phyloP scores from a whole-genome alignment of 2,797 vertebrate genomes.

The Notoglanidium macrostoma region DNA sequence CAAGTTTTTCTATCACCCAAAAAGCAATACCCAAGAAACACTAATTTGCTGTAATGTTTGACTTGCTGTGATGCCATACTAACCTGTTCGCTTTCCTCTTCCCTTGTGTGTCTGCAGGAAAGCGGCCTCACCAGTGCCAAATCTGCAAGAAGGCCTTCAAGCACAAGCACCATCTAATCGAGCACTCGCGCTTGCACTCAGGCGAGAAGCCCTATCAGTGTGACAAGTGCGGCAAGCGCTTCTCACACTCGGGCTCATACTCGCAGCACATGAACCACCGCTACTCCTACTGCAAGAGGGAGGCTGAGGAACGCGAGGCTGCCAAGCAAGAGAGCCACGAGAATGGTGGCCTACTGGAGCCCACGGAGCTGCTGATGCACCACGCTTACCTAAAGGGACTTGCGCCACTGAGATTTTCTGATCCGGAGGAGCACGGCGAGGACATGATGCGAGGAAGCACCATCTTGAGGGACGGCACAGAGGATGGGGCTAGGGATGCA shows the following conservation, averaged over 20 bases:
- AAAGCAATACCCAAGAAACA: not conserved
- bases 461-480: slow-evolving; percentile 65
- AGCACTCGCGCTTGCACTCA: slow-evolving; percentile 95
- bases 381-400: slow-evolving; percentile 90
- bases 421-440: slow-evolving; percentile 87
- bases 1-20: not conserved
- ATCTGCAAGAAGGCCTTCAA: slow-evolving; percentile 99
- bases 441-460: slow-evolving; percentile 52
- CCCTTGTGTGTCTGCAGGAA: slow-evolving; percentile 81
- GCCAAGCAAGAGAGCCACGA: slow-evolving; percentile 87
- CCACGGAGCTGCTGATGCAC: slow-evolving; percentile 90
- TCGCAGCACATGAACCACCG: slow-evolving; percentile 99
- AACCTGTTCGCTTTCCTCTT: slow-evolving; percentile 41
- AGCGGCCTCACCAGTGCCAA: slow-evolving; percentile 97
- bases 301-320: slow-evolving; percentile 93
- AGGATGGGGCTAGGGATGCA: slow-evolving; percentile 68
- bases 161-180: slow-evolving; percentile 98
- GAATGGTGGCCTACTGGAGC: slow-evolving; percentile 85
- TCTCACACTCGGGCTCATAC: slow-evolving; percentile 97
- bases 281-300: slow-evolving; percentile 98
- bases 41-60: not conserved
- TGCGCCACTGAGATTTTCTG: slow-evolving; percentile 86
- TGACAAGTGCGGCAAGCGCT: slow-evolving; percentile 96
- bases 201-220: slow-evolving; percentile 98
- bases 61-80: not conserved